Evolutionary conservation across 64 coral and sea anemone species (phyloP).

Genomic region (Montipora capricornis): DNA sequence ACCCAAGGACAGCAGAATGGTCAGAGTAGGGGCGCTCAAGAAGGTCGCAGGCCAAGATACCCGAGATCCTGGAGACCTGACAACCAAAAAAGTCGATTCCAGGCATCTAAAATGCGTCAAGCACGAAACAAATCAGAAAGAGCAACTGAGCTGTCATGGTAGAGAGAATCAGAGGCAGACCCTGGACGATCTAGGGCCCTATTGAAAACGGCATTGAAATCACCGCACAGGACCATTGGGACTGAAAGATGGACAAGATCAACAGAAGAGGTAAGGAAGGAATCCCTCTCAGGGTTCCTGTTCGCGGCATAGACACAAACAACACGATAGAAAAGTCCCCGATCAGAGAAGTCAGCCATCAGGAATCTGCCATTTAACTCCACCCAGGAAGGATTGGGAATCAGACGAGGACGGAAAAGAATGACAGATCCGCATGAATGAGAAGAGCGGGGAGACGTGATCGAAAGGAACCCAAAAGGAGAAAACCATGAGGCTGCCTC

Average conservation of each 20-base stretch:
- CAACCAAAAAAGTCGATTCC: slow-evolving; percentile 41
- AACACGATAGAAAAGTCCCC: neutral
- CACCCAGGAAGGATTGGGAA: neutral
- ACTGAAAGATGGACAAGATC: neutral
- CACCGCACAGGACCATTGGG: slow-evolving; percentile 44
- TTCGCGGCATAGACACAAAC: slow-evolving; percentile 37
- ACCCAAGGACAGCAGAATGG: slow-evolving; percentile 24
- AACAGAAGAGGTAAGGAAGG: slow-evolving; percentile 6
- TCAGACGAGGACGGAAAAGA: neutral
- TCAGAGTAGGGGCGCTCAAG: slow-evolving; percentile 26
- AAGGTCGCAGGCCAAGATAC: neutral
- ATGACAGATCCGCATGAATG: slow-evolving; percentile 8
- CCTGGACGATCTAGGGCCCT: neutral
- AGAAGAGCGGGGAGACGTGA: neutral
- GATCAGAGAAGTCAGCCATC: neutral
- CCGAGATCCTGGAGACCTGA: neutral
- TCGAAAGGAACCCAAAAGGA: neutral
- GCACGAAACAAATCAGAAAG: neutral
- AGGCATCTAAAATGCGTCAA: neutral
- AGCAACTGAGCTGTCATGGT: neutral
- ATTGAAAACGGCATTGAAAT: slow-evolving; percentile 81
- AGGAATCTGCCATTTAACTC: neutral
- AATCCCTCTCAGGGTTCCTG: neutral
- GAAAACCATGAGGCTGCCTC: neutral
- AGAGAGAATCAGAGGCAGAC: neutral